Conservation (phyloP, 2,888 invertebrate genomes). For the Drosophila longiperda region DNA sequence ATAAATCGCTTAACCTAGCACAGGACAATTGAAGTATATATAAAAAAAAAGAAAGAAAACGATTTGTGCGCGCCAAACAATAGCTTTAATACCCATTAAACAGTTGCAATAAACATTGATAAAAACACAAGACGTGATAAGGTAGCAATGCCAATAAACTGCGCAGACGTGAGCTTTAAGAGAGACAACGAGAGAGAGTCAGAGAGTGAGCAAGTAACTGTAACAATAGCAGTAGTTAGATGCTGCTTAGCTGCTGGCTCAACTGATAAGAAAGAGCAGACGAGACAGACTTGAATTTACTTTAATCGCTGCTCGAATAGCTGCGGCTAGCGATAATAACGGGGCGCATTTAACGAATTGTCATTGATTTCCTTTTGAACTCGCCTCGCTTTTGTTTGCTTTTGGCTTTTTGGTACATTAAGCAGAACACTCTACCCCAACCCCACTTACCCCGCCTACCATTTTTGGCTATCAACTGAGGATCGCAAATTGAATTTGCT, state of each 20-base stretch:
- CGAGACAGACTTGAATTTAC: slow-evolving; percentile 47
- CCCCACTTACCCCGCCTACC: neutral
- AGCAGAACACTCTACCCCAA: slow-evolving; percentile 19
- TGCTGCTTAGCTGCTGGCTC: slow-evolving; percentile 26
- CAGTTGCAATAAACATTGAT: slow-evolving; percentile 56
- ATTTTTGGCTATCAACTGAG: slow-evolving; percentile 24
- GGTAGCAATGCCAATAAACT: neutral
- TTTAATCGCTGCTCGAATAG: slow-evolving; percentile 59
- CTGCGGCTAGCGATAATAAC: slow-evolving; percentile 47
- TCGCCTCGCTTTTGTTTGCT: slow-evolving; percentile 57
- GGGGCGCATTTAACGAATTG: slow-evolving; percentile 64
- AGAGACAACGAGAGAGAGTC: slow-evolving; percentile 8
- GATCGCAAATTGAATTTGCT: slow-evolving; percentile 71
- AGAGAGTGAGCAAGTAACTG: neutral
- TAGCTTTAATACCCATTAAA: slow-evolving; percentile 49
- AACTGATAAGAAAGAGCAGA: slow-evolving; percentile 65
- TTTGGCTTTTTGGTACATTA: slow-evolving; percentile 63
- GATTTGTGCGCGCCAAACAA: slow-evolving; percentile 57
- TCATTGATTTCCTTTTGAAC: slow-evolving; percentile 78
- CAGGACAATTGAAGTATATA: slow-evolving; percentile 46
- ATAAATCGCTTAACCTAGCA: slow-evolving; percentile 38
- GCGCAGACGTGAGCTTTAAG: slow-evolving; percentile 74
- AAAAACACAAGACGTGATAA: slow-evolving; percentile 65
- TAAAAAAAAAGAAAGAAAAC: slow-evolving; percentile 13
- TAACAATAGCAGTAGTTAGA: slow-evolving; percentile 2